phyloP scores from a whole-genome alignment of 2,113 vertebrate genomes.

The Pseudorasbora parva region DNA sequence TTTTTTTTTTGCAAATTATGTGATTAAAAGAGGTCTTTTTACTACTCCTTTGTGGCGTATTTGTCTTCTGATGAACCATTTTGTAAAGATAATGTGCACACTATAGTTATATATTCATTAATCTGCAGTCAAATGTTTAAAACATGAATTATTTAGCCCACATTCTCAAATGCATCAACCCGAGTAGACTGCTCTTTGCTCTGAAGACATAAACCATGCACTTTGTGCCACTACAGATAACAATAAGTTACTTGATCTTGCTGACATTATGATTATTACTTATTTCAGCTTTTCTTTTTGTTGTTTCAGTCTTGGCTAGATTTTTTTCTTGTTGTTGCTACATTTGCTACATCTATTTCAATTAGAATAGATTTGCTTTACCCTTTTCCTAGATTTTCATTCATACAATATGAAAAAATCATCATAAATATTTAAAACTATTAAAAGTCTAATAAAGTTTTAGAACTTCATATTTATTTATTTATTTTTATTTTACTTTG shows the following conservation, averaged over 20 bases:
- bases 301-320: no score
- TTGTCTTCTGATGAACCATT: neutral
- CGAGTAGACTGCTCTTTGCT: conserved; percentile 43
- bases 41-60: conserved; percentile 43
- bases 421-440: no score
- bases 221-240: conserved; percentile 27
- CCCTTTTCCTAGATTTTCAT: no score
- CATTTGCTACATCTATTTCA: no score
- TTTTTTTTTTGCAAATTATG: conserved; percentile 57
- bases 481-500: neutral
- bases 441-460: neutral
- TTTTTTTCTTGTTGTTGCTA: no score
- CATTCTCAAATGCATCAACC: neutral
- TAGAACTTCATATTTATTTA: neutral
- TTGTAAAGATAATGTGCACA: neutral
- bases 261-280: conserved; percentile 11
- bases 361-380: no score
- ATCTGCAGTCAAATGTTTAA: neutral
- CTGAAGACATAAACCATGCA: conserved; percentile 38
- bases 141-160: neutral
- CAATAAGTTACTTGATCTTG: conserved; percentile 1
- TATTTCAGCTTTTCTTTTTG: neutral
- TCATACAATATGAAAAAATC: no score
- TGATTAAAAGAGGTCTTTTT: conserved; percentile 64
- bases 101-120: neutral